Conservation (phyloP, 2,113 vertebrate species). For the Chlorodrepanis virens region DNA sequence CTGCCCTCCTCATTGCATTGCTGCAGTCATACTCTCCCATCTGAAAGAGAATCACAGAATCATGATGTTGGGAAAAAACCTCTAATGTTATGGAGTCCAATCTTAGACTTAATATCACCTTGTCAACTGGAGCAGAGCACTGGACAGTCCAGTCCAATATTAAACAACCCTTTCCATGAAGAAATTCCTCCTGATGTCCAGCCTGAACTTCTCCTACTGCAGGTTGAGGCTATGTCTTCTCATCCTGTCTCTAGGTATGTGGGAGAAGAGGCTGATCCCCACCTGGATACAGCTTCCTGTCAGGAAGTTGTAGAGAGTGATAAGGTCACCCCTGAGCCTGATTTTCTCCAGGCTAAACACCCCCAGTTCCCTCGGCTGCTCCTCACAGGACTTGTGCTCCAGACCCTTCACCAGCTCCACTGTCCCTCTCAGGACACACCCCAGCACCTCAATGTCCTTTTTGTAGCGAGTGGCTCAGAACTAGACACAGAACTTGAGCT, state of each 20-base stretch:
- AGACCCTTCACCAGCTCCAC: fast-evolving
- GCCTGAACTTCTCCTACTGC: neutral
- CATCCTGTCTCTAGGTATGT: neutral
- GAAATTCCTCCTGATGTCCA: neutral
- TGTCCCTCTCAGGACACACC: neutral
- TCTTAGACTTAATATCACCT: neutral
- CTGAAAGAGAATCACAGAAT: neutral
- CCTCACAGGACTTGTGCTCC: neutral
- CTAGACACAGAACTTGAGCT: fast-evolving
- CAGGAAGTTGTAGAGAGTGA: neutral
- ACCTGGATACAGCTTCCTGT: neutral
- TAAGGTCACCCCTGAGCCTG: neutral
- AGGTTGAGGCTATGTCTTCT: neutral
- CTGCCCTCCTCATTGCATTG: neutral
- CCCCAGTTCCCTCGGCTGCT: neutral
- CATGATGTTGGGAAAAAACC: neutral
- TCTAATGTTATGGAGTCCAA: neutral
- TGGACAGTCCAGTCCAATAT: neutral
- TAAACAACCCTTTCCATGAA: neutral
- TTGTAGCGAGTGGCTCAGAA: neutral
- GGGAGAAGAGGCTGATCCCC: fast-evolving
- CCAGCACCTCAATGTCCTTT: neutral
- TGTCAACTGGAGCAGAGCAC: neutral
- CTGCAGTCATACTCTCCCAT: neutral
- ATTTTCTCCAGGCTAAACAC: neutral